Base-by-base conservation (phyloP, 1,140 invertebrate genomes). In the Probaryconus sp. region DNA sequence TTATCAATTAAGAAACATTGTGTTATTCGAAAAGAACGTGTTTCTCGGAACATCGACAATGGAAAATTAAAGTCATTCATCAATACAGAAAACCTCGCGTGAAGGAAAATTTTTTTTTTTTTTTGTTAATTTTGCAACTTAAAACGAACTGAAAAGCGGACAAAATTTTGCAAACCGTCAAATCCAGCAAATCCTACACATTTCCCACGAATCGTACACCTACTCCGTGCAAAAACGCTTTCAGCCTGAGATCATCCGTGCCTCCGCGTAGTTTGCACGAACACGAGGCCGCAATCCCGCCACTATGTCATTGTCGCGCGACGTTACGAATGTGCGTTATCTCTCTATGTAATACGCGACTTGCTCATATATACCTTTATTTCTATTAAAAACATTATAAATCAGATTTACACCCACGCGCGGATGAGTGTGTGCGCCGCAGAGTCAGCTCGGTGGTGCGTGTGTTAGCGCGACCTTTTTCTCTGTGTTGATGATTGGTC, bases 381-480 rank as follows among this genome's bases (percentile, higher is more conserved):
- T 85, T 82, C 70, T 70, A 82, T 80, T 81, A 79, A 81, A 82
- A 80, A 83, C 72, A 67, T 79, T 76, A 79, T 84, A 83, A 85
- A 84, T 85, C 83, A 83, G 76, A 79, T 76, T 79, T 80, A 64
- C 64, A 43, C 61, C 58, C 55, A 74, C 75, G 56, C 31, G 43
- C n/a, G 37, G 55, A 77, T 63, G 58, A 58, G 73, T 53, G 68
- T 63, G 50, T 61, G 42, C 45, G 48, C 33, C 47, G n/a, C n/a
- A n/a, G n/a, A n/a, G n/a, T n/a, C n/a, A n/a, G n/a, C n/a, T n/a
- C 69, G 61, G 14, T 6, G 4, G 58, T 38, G 53, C 58, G 42
- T 56, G 38, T 42, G 56, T 43, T 58, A 60, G 55, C 21, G 38
- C 40, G 30, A 28, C 28, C 28, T 31, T 21, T 35, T 43, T 58